These are phyloP conservation scores for Anarrhichthys ocellatus DNA, from an alignment of 2,113 vertebrate species.

Conservation along the genomic window DNA sequence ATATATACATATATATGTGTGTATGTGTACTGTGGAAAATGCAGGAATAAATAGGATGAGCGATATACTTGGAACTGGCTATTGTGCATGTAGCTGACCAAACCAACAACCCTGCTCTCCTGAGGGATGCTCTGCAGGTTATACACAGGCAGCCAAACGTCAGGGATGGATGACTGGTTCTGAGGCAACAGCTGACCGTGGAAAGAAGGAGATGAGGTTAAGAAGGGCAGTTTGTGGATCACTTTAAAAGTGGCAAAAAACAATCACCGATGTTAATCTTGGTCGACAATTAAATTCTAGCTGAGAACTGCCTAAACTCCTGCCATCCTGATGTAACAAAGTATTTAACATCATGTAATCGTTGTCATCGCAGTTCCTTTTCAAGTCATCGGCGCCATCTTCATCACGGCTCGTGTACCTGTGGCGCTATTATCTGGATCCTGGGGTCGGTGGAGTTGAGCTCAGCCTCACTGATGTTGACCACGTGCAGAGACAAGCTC, in stretches of 20 bases:
- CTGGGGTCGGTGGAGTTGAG: neutral
- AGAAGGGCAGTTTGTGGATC: neutral
- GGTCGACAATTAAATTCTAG: neutral
- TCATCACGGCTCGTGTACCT: conserved; percentile 26
- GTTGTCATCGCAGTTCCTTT: neutral
- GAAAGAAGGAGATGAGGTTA: neutral
- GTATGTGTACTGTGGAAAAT: neutral
- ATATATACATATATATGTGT: neutral
- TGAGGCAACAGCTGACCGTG: conserved; percentile 33
- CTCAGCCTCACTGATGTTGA: conserved; percentile 11
- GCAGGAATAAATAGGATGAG: neutral
- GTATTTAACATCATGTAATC: neutral
- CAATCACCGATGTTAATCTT: too few relatives aligned
- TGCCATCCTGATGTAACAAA: neutral
- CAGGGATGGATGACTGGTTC: neutral
- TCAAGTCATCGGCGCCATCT: neutral
- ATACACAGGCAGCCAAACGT: conserved; percentile 57
- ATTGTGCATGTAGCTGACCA: conserved; percentile 58
- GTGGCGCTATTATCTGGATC: conserved; percentile 17
- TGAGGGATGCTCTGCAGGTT: conserved; percentile 18
- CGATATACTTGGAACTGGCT: conserved; percentile 62
- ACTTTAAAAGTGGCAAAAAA: neutral
- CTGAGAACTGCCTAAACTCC: neutral
- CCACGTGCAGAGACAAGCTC: conserved; percentile 38
- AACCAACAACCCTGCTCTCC: conserved; percentile 26